Conservation (phyloP, 2,797 vertebrate species). For the Eutrigla gurnardus region DNA sequence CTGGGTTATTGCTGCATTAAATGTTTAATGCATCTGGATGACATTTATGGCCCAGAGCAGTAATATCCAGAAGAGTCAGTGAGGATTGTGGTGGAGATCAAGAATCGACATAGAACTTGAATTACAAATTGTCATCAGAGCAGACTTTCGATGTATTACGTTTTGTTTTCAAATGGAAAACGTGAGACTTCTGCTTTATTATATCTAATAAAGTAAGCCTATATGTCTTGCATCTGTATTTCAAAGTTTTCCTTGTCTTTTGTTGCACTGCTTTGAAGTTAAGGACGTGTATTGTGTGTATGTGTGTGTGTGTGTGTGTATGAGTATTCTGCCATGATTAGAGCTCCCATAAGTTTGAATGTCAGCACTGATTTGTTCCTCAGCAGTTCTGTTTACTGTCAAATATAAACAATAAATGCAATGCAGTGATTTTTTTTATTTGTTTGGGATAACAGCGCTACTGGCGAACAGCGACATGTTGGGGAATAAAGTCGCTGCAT, state of each 20-base stretch:
- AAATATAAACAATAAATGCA: neutral
- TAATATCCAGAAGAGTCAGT: neutral
- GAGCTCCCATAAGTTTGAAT: neutral
- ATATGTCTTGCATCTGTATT: neutral
- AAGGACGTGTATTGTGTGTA: neutral
- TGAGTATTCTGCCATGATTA: too few relatives aligned
- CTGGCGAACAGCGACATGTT: conserved; percentile 7
- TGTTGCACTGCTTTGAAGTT: neutral
- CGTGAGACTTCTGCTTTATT: neutral
- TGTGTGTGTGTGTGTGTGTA: too few relatives aligned
- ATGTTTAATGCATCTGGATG: conserved; percentile 43
- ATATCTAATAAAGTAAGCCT: too few relatives aligned
- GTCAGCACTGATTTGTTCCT: neutral
- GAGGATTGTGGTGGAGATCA: conserved; percentile 13
- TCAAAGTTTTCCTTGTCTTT: neutral
- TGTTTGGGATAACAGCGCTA: conserved; percentile 3
- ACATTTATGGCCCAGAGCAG: conserved; percentile 19
- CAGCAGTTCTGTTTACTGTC: neutral
- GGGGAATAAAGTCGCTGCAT: conserved; percentile 10
- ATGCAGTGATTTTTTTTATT: neutral
- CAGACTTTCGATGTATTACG: neutral
- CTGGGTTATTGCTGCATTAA: conserved; percentile 30
- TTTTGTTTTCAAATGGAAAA: neutral
- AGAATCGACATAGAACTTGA: neutral
- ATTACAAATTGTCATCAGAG: neutral